Percentiles rank a stretch among this genome's conserved stretches.
phyloP scores from a whole-genome alignment of 1,140 invertebrate genomes.

The Plectus sambesii region DNA sequence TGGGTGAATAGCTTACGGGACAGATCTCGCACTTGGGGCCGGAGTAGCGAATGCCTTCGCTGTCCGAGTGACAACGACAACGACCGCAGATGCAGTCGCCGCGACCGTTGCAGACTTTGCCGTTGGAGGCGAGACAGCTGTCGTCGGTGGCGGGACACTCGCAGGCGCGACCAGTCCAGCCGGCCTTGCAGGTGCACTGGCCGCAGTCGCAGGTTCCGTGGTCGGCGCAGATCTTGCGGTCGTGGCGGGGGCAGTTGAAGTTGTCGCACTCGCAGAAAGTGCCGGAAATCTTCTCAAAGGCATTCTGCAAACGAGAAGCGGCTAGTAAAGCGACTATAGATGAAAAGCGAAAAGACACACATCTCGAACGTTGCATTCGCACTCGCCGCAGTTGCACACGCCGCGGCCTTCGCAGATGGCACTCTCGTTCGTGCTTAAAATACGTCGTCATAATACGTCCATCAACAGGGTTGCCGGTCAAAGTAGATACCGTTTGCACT shows the following conservation, averaged over 20 bases:
- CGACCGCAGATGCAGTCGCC: constrained; percentile 71
- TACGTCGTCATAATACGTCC: neutral
- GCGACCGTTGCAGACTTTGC: constrained; percentile 59
- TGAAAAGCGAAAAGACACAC: constrained; percentile 19
- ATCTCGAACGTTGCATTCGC: constrained; percentile 46
- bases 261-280: constrained; percentile 52
- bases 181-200: constrained; percentile 50
- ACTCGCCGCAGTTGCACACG: constrained; percentile 58
- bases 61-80: constrained; percentile 63
- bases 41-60: constrained; percentile 56
- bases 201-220: constrained; percentile 57
- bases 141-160: constrained; percentile 62
- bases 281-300: constrained; percentile 46
- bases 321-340: neutral
- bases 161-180: constrained; percentile 62
- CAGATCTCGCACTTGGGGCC: constrained; percentile 73
- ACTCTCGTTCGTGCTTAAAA: constrained; percentile 34
- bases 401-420: constrained; percentile 51
- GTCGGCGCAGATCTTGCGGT: constrained; percentile 49
- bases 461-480: too few species aligned
- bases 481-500: constrained; percentile 33
- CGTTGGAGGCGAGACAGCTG: constrained; percentile 62
- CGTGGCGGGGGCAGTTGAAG: constrained; percentile 49
- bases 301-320: constrained; percentile 30
- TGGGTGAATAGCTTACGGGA: constrained; percentile 50